Percentiles rank a stretch among this genome's conserved stretches.
phyloP scores from a whole-genome alignment of 2,888 invertebrate species.

The Tachina lurida region DNA sequence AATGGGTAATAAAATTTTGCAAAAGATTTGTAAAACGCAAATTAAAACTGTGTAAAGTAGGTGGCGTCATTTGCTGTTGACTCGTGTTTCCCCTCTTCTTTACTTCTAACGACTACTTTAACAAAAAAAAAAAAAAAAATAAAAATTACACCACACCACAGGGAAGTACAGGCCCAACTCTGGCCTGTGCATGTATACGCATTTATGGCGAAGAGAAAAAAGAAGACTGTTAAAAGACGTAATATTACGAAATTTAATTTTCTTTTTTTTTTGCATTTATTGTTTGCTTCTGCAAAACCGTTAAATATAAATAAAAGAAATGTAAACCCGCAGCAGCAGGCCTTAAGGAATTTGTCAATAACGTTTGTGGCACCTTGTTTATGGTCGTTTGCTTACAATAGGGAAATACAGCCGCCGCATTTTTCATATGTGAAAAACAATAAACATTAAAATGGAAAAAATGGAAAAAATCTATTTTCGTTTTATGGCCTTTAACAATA shows the following conservation, averaged over 20 bases:
- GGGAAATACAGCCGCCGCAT: conserved; percentile 34
- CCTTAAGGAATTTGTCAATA: conserved; percentile 70
- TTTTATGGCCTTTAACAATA: conserved; percentile 52
- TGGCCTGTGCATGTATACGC: neutral
- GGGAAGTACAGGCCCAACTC: conserved; percentile 41
- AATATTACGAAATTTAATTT: conserved; percentile 43
- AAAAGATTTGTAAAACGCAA: conserved; percentile 47
- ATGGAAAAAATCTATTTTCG: conserved; percentile 35
- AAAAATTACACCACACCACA: conserved; percentile 49
- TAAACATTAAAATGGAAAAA: conserved; percentile 58
- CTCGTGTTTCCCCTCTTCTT: neutral
- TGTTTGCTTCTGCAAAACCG: conserved; percentile 51
- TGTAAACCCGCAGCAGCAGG: conserved; percentile 57
- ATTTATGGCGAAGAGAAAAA: conserved; percentile 8
- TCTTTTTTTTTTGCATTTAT: neutral
- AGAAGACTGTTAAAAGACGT: conserved; percentile 30
- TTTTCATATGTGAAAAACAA: conserved; percentile 46
- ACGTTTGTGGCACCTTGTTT: conserved; percentile 54
- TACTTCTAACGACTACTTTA: conserved; percentile 17
- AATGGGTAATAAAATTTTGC: conserved; percentile 33
- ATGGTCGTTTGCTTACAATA: conserved; percentile 55
- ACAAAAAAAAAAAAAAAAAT: neutral
- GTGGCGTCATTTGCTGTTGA: conserved; percentile 66
- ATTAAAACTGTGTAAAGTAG: conserved; percentile 64
- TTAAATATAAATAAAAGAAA: conserved; percentile 65